Conservation (phyloP, 2,888 invertebrate genomes). For the Platypus cylindrus region DNA sequence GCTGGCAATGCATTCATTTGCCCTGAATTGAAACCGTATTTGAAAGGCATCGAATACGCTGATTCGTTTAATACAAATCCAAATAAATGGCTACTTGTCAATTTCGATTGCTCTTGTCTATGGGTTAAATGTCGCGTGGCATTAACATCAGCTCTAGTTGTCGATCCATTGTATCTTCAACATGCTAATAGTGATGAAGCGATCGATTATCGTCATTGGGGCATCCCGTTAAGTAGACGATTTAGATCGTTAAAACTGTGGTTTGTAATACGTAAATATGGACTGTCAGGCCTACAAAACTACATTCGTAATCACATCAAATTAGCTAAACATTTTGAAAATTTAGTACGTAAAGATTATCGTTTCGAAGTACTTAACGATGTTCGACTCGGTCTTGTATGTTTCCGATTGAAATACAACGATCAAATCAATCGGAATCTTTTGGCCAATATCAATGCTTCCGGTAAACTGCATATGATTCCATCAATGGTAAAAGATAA, state of each 20-base stretch:
- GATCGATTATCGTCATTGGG: slow-evolving; percentile 71
- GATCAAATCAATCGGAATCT: slow-evolving; percentile 62
- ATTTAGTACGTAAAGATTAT: slow-evolving; percentile 50
- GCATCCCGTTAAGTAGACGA: slow-evolving; percentile 71
- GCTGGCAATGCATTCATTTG: slow-evolving; percentile 79
- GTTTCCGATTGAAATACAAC: slow-evolving; percentile 58
- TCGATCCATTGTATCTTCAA: slow-evolving; percentile 75
- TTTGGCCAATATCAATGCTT: slow-evolving; percentile 66
- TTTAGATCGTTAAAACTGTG: slow-evolving; percentile 79
- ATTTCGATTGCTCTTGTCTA: slow-evolving; percentile 74
- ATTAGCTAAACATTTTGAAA: slow-evolving; percentile 63
- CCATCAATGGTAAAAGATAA: slow-evolving; percentile 64
- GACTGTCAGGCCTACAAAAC: slow-evolving; percentile 65
- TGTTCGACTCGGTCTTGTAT: slow-evolving; percentile 63
- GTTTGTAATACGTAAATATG: slow-evolving; percentile 76
- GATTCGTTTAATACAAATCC: slow-evolving; percentile 82
- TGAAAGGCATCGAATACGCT: slow-evolving; percentile 58
- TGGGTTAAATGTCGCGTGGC: slow-evolving; percentile 66
- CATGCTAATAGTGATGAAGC: slow-evolving; percentile 63
- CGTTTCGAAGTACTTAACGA: slow-evolving; percentile 68
- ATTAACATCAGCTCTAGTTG: slow-evolving; percentile 70
- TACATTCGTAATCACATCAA: slow-evolving; percentile 74
- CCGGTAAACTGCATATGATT: slow-evolving; percentile 77
- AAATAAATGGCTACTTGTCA: slow-evolving; percentile 76
- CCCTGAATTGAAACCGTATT: slow-evolving; percentile 60